Conservation (phyloP, 2,113 vertebrate species). For the Nothobranchius kuhntae region DNA sequence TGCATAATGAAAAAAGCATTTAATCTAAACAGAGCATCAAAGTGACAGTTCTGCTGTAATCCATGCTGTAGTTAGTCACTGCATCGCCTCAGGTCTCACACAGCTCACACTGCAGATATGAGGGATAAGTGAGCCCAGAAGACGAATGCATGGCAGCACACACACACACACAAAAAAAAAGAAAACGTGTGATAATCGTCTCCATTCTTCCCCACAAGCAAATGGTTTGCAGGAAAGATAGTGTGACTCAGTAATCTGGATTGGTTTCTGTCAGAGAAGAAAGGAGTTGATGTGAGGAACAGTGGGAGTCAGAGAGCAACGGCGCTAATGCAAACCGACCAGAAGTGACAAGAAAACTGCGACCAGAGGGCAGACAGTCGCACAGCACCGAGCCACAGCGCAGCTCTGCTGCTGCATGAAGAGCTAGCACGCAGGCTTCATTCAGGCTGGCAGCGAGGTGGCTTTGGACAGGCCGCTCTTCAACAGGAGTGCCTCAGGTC, state of each 20-base stretch:
- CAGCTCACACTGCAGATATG: constrained; percentile 6
- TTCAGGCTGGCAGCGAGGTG: constrained; percentile 48
- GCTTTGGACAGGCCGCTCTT: constrained; percentile 35
- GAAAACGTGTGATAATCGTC: constrained; percentile 19
- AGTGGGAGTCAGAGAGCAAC: constrained; percentile 44
- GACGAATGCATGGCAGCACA: not conserved
- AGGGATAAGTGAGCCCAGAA: constrained; percentile 4
- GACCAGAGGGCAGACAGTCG: constrained; percentile 52
- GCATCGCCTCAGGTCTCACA: constrained; percentile 25
- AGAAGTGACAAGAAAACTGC: constrained; percentile 62
- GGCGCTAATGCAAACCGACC: constrained; percentile 62
- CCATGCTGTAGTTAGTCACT: not conserved
- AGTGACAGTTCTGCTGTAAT: not conserved
- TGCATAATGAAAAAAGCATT: not conserved
- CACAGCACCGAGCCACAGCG: constrained; percentile 12
- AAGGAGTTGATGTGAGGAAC: constrained; percentile 50
- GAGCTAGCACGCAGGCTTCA: constrained; percentile 29
- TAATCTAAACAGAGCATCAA: not conserved
- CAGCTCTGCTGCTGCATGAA: constrained; percentile 23
- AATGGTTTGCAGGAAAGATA: constrained; percentile 24
- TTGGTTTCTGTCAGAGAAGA: constrained; percentile 33
- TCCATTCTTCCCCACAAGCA: not conserved
- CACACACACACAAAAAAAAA: not conserved
- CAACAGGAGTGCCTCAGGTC: constrained; percentile 27
- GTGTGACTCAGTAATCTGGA: constrained; percentile 31